Evolutionary conservation across 2,113 vertebrate species (phyloP).

Genomic region (Corythoichthys intestinalis): DNA sequence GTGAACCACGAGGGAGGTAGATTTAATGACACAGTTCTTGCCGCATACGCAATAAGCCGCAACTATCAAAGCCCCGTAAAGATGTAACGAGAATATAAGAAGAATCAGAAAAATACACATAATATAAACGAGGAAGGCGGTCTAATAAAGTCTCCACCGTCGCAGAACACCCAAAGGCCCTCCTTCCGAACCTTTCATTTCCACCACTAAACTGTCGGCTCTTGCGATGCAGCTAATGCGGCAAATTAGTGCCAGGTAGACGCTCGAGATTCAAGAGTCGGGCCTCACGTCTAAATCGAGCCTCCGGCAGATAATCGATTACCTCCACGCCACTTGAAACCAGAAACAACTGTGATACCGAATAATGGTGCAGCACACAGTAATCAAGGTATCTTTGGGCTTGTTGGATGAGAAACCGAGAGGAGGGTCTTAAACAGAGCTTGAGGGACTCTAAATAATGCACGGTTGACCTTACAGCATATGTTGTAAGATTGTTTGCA

Average conservation of each 20-base stretch:
- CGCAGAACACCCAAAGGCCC: not conserved
- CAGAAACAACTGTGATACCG: not conserved
- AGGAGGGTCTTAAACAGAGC: not conserved
- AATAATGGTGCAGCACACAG: not conserved
- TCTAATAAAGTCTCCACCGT: constrained; percentile 8
- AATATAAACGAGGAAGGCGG: not conserved
- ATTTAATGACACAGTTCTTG: constrained; percentile 35
- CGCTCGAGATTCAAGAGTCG: constrained; percentile 21
- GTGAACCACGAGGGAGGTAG: constrained; percentile 48
- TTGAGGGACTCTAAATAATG: not conserved
- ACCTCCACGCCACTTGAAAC: constrained; percentile 3
- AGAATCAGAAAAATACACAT: constrained; percentile 20
- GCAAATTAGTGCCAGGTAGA: constrained; percentile 33
- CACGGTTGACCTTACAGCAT: not conserved
- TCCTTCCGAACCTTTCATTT: not conserved
- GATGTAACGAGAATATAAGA: constrained; percentile 13
- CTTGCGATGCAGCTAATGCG: constrained; percentile 26
- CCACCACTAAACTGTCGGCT: not conserved
- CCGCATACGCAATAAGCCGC: not conserved
- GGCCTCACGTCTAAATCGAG: constrained; percentile 27
- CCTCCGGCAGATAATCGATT: constrained; percentile 20
- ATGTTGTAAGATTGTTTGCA: not conserved
- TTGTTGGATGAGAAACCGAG: not conserved
- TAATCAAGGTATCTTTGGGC: not conserved
- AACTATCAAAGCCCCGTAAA: constrained; percentile 16